Base-by-base conservation (phyloP, 2,888 invertebrate species). In the Schrankia costaestrigalis region DNA sequence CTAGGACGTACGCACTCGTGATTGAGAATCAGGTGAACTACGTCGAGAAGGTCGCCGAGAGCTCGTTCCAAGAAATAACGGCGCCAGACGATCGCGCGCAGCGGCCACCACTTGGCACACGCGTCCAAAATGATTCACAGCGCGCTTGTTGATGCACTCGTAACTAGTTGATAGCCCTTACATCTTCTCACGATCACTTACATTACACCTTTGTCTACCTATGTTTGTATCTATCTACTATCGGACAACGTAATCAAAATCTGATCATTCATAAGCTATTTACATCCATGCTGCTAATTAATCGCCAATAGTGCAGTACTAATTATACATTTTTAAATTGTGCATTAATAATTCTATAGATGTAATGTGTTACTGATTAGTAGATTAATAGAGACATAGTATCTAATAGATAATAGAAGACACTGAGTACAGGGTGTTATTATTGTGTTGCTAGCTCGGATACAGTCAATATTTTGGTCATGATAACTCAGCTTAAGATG, bases 1-100 rank as follows among this genome's bases (percentile, higher is more conserved):
- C 67, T 72, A 71, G 61, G 53, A 71, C 69, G 63, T 66, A 73
- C 67, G 69, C 65, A 68, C 80, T 73, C 73, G 73, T 73, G 77
- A 76, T 67, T 43, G 47, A 60, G 56, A 66, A 68, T 72, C 68
- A 66, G 73, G 69, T 73, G 75, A 72, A 68, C 71, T 63, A 64
- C 63, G n/a, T n/a, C n/a, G 63, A 67, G 76, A 79, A 78, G 78
- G 78, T 78, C 75, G 65, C 40, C 67, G 63, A 61, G 69, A 66
- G 63, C 68, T 72, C 63, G 77, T 78, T 78, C 79, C 72, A 75
- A 77, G 79, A 77, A 73, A 67, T 69, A 59, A 59, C 68, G 77
- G 78, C 73, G 78, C 72, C 78, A 74, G 75, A 68, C 72, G 63
- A 56, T 41, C 60, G 59, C 58, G 50, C 39, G 12, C 28, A 52